Conservation (phyloP, 2,888 invertebrate species). For the Blastobasis adustella region DNA sequence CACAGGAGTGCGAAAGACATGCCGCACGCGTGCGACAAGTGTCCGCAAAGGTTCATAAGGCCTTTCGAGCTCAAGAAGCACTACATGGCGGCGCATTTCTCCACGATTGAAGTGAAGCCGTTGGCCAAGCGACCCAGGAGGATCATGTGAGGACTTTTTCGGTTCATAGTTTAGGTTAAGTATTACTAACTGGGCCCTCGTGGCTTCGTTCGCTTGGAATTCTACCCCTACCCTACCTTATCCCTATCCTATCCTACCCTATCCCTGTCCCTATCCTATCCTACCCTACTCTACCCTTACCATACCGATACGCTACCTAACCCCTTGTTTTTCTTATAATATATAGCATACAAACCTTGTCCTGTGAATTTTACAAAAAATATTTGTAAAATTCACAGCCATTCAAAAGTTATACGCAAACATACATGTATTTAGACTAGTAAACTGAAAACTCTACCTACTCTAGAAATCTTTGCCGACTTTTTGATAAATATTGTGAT, state of each 20-base stretch:
- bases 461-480: too few species aligned
- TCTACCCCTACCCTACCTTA: background rate
- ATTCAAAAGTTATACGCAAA: too few species aligned
- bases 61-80: slow-evolving; percentile 59
- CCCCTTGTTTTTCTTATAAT: background rate
- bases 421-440: too few species aligned
- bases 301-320: background rate
- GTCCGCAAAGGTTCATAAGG: slow-evolving; percentile 48
- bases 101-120: slow-evolving; percentile 25
- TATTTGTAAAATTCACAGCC: too few species aligned
- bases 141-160: background rate
- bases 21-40: slow-evolving; percentile 45
- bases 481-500: too few species aligned
- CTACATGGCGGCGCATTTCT: slow-evolving; percentile 33
- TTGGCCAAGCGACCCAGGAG: slow-evolving; percentile 4
- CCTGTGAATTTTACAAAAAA: too few species aligned
- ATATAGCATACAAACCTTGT: too few species aligned
- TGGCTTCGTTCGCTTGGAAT: background rate
- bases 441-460: too few species aligned
- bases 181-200: too few species aligned
- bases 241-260: background rate
- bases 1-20: slow-evolving; percentile 40
- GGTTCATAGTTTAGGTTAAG: too few species aligned
- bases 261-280: background rate
- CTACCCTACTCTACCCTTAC: background rate